Conservation (phyloP, 2,888 invertebrate species). For the Bugulina stolonifera region DNA sequence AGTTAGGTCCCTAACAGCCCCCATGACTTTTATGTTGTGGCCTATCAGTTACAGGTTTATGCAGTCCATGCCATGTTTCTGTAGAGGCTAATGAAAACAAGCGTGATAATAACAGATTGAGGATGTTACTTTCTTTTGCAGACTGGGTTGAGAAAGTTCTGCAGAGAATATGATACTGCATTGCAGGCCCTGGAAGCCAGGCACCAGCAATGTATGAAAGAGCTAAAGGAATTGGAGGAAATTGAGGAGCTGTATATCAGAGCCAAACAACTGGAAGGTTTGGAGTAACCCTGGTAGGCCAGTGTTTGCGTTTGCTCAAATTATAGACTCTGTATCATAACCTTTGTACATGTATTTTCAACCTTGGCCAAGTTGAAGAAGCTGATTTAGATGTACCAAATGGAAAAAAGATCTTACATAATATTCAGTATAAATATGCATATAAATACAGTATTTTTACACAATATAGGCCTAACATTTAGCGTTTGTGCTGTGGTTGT, state of each 20-base stretch:
- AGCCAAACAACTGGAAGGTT: neutral
- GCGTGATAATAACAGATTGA: neutral
- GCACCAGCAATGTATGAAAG: slow-evolving; percentile 7
- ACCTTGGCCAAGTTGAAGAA: too few relatives aligned
- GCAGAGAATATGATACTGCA: slow-evolving; percentile 24
- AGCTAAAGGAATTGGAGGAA: slow-evolving; percentile 11
- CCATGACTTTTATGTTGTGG: too few relatives aligned
- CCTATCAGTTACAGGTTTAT: too few relatives aligned
- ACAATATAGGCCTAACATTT: too few relatives aligned
- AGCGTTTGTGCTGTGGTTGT: too few relatives aligned
- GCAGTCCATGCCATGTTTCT: too few relatives aligned
- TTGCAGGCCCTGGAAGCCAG: slow-evolving; percentile 9
- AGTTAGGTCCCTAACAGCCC: too few relatives aligned
- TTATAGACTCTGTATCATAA: neutral
- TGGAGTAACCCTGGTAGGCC: neutral
- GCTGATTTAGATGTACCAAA: too few relatives aligned
- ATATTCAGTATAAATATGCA: too few relatives aligned
- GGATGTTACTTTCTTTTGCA: neutral
- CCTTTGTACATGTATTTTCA: neutral
- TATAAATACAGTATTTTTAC: too few relatives aligned
- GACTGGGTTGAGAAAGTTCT: slow-evolving; percentile 25
- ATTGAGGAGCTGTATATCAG: neutral
- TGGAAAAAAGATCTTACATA: too few relatives aligned
- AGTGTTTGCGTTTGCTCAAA: neutral
- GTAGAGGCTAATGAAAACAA: too few relatives aligned